Conservation (phyloP, 1,140 invertebrate genomes). For the Pseudomyrmex flavicornis region DNA sequence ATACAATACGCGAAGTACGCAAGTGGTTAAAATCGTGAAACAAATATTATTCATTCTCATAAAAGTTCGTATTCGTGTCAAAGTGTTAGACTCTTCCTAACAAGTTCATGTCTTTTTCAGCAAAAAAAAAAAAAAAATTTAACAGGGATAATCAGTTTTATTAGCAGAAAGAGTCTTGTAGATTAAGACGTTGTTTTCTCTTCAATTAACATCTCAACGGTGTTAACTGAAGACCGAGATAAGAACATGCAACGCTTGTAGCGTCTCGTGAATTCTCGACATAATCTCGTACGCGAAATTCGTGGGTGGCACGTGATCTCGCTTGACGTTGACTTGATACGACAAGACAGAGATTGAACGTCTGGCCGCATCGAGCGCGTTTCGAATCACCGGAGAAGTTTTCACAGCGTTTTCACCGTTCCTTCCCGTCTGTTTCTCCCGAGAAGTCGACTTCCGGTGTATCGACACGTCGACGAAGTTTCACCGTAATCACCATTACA, state of each 20-base stretch:
- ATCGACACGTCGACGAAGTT: constrained; percentile 55
- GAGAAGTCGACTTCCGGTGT: constrained; percentile 48
- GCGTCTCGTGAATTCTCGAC: background rate
- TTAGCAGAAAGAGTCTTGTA: background rate
- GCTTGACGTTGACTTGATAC: constrained; percentile 76
- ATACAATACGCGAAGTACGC: no score
- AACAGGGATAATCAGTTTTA: background rate
- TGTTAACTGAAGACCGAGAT: background rate
- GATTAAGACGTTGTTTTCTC: background rate
- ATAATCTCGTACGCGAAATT: constrained; percentile 5
- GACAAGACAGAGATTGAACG: constrained; percentile 70
- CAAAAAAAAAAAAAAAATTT: background rate
- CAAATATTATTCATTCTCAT: no score
- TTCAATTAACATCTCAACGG: background rate
- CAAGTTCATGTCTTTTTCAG: no score
- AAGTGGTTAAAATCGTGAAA: no score
- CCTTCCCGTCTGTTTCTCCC: constrained; percentile 37
- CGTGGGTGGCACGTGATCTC: constrained; percentile 74
- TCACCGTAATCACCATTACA: constrained; percentile 60
- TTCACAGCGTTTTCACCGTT: constrained; percentile 50
- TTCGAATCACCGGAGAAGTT: constrained; percentile 27
- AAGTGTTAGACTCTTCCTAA: no score
- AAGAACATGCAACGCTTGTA: background rate
- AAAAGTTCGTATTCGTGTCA: no score
- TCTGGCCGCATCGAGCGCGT: constrained; percentile 80